Base-by-base conservation (phyloP, 2,113 vertebrate species). In the Pangasianodon gigas region DNA sequence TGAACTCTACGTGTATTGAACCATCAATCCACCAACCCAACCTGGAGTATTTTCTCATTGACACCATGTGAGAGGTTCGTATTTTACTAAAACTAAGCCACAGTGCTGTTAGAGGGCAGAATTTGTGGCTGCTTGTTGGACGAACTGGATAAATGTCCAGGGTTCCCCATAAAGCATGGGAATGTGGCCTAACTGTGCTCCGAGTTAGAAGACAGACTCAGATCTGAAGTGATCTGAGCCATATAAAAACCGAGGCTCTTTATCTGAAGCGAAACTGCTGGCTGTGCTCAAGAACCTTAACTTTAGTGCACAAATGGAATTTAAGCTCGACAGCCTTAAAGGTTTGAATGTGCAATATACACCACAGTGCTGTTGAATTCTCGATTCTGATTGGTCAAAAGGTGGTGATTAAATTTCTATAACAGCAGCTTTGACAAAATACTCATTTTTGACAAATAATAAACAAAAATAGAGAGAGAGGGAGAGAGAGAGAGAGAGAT, bases 91-190 rank as follows among this genome's bases (percentile, higher is more conserved):
- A 41, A 41, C 74, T 9, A 46, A 46, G 21, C 41, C 74, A 5
- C 0, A 9, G 2, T 46, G 74, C 41, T 46, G 74, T 77, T 46
- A 44, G 21, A 24, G 9, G 19, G 19, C 21, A 77, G 74, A 46
- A 77, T 77, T 77, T 77, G 74, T 77, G 74, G 74, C 74, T 77
- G 74, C 41, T 24, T 46, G 74, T 46, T 46, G 74, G 41, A 44
- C 74, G 11, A 77, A 77, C 41, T 4, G 9, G 19, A 77, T 77
- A 46, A 77, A 77, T 46, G 41, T 44, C 41, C 21, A 4, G 1
- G 21, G 41, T 26, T 44, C 11, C 2, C 44, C 3, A 10, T 46
- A 77, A 77, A 77, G 21, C 8, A 77, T 21, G 6, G 74, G 21
- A 26, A 44, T 4, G 74, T 46, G 41, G 74, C 10, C 21, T 46